phyloP scores from a whole-genome alignment of 2,113 vertebrate genomes.

The Antechinus flavipes region DNA sequence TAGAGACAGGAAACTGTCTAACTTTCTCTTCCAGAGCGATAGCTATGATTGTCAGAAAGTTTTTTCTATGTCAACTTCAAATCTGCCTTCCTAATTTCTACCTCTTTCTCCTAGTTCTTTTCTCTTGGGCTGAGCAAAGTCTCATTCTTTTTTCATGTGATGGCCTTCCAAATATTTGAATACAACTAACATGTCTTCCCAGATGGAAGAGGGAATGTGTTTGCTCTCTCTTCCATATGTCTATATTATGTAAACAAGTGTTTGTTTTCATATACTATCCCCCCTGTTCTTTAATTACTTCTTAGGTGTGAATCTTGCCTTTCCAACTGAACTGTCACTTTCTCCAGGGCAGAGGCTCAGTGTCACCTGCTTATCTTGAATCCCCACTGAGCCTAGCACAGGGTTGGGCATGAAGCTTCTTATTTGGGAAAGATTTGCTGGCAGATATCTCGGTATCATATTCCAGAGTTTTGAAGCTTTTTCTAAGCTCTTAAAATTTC shows the following conservation, averaged over 20 bases:
- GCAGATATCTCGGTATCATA: not conserved
- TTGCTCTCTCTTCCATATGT: not conserved
- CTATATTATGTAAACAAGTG: not conserved
- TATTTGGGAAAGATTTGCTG: not conserved
- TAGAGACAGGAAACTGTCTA: not conserved
- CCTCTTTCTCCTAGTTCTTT: not conserved
- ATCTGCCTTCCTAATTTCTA: not conserved
- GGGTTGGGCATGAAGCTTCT: not conserved
- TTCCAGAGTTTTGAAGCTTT: not conserved
- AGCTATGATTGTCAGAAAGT: not conserved
- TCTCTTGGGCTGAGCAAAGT: not conserved
- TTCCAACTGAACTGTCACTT: not conserved
- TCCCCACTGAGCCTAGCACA: not conserved
- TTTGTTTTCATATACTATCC: not conserved
- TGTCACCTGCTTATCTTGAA: not conserved
- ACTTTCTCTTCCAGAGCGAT: not conserved
- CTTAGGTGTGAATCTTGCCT: not conserved
- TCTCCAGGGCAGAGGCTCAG: not conserved
- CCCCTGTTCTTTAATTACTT: not conserved
- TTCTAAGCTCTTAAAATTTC: not conserved
- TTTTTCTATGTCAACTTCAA: not conserved
- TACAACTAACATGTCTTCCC: not conserved
- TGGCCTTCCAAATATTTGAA: not conserved
- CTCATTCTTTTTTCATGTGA: not conserved
- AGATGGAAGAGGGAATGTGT: not conserved